Base-by-base conservation (phyloP, 2,888 invertebrate genomes). In the Sisyra terminalis region DNA sequence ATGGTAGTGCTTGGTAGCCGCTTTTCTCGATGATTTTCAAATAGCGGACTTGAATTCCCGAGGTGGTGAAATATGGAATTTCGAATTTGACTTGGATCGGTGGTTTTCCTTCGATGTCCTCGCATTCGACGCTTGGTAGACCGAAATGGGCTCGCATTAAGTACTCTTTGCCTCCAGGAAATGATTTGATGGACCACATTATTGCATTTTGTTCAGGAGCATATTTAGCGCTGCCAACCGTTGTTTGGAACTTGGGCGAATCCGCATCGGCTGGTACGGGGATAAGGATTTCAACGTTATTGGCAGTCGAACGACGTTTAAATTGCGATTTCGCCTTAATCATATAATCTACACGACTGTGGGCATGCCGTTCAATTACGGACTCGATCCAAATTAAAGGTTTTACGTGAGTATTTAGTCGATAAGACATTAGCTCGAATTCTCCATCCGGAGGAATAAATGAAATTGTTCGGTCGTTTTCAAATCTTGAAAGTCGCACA, bases 381-480 rank as follows among this genome's bases (percentile, higher is more conserved):
- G 90, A 89, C 59, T 93, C 92, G 44, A 94, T 90, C 92, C 92
- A 93, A 55, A 93, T 90, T 46, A 93, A 61, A 0, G 93, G 93
- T 54, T 93, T 93, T 5, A 48, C 90, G 60, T 89, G 89, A 10
- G 92, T 92, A 59, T 87, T 90, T 30, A 93, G 65, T 43, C 92
- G 73, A 59, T 93, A 93, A 0, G 90, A 90, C 92, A 94, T 93
- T 45, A 93, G 65, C 58, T 94, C 93, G 65, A 94, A 93, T 58
- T 93, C 93, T 14, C 93, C 93, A 66, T 93, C 93, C 0, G 93
- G 93, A 41, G 93, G 93, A 55, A 94, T 90, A 57, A 94, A 93
- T 0, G 86, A 89, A 50, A 92, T 92, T 0, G 93, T 94, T 39
- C 93, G 74, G 57, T 94, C 93, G 58, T 92, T 92, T 57, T 93